Conservation (phyloP, 2,888 invertebrate genomes). For the Temnothorax unifasciatus region DNA sequence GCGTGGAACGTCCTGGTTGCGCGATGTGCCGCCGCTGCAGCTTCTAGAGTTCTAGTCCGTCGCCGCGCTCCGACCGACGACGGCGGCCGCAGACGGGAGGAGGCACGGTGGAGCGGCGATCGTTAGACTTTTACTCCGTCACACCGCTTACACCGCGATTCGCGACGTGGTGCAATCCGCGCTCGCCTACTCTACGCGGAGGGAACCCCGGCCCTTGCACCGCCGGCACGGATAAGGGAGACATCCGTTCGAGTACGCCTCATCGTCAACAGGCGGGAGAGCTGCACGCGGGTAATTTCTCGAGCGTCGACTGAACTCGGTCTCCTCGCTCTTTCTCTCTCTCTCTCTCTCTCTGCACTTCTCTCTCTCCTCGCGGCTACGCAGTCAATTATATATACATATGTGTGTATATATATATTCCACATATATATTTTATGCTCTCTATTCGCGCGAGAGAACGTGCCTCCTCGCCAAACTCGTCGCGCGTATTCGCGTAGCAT, state of each 20-base stretch:
- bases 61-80: slow-evolving; percentile 70
- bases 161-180: slow-evolving; percentile 44
- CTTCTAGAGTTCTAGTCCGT: slow-evolving; percentile 74
- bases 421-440: too few species aligned
- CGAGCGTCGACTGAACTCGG: slow-evolving; percentile 57
- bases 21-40: slow-evolving; percentile 72
- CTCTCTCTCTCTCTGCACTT: neutral
- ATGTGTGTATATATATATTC: neutral
- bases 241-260: slow-evolving; percentile 56
- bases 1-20: slow-evolving; percentile 75
- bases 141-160: neutral
- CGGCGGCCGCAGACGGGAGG: slow-evolving; percentile 53
- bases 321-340: slow-evolving; percentile 27
- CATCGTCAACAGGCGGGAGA: slow-evolving; percentile 50
- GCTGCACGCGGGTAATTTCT: slow-evolving; percentile 68
- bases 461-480: slow-evolving; percentile 23
- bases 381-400: slow-evolving; percentile 27
- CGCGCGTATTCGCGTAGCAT: slow-evolving; percentile 42
- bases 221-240: slow-evolving; percentile 62
- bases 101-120: slow-evolving; percentile 43
- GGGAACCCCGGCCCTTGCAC: neutral
- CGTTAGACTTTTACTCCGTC: slow-evolving; percentile 50
- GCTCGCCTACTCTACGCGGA: slow-evolving; percentile 13
- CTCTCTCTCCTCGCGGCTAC: slow-evolving; percentile 19
- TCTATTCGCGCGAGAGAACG: slow-evolving; percentile 37